Evolutionary conservation across 2,113 vertebrate genomes (phyloP).

Genomic region (Oryzias javanicus): DNA sequence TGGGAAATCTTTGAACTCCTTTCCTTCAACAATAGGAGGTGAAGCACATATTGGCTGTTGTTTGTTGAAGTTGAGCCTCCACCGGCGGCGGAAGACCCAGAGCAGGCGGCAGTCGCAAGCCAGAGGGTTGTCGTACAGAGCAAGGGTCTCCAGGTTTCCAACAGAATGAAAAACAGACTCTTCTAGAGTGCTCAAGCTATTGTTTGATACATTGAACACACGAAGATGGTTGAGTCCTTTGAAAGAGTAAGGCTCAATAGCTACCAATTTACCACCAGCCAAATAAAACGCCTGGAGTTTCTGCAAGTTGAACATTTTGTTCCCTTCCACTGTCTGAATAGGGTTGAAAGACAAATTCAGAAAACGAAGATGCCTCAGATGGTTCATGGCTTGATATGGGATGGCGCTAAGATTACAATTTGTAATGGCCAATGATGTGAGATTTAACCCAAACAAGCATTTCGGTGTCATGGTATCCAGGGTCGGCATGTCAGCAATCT

Average conservation of each 20-base stretch:
- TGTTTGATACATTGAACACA: constrained; percentile 93
- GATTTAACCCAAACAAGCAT: constrained; percentile 93
- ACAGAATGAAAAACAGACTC: constrained; percentile 95
- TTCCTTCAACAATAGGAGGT: constrained; percentile 87
- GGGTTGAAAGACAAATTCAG: constrained; percentile 97
- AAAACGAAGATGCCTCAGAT: constrained; percentile 92
- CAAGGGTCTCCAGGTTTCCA: constrained; percentile 94
- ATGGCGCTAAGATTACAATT: constrained; percentile 90
- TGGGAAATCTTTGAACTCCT: constrained; percentile 97
- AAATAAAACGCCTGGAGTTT: constrained; percentile 95
- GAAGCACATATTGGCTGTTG: constrained; percentile 91
- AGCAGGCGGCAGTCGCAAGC: constrained; percentile 96
- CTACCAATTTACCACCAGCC: constrained; percentile 86
- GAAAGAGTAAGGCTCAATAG: constrained; percentile 93
- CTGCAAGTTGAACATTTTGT: constrained; percentile 89
- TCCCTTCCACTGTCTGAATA: constrained; percentile 88
- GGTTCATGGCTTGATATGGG: constrained; percentile 92
- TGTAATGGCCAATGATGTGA: constrained; percentile 92
- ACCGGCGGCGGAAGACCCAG: constrained; percentile 95
- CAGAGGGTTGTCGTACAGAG: constrained; percentile 92
- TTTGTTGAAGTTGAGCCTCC: constrained; percentile 95
- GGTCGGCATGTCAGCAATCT: constrained; percentile 92
- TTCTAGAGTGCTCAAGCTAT: constrained; percentile 90
- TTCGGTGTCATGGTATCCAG: constrained; percentile 93
- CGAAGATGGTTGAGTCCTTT: constrained; percentile 92